Evolutionary conservation across 2,888 invertebrate genomes (phyloP).

Genomic region (Dasypolia templi): DNA sequence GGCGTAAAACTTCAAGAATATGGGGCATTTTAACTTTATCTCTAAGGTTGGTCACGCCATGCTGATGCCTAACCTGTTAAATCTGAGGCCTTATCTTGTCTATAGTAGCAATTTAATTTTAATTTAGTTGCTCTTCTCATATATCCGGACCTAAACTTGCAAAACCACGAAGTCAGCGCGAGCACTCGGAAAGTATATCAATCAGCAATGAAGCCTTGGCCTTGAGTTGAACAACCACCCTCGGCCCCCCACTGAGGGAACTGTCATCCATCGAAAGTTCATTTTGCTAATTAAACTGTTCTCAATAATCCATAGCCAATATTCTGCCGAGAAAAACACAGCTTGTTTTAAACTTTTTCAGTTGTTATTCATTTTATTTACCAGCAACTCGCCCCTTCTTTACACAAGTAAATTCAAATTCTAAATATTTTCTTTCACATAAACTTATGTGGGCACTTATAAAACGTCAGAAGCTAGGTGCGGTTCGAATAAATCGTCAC

Average conservation of each 20-base stretch:
- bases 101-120: neutral
- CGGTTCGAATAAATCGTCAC: neutral
- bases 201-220: constrained; percentile 45
- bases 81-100: neutral
- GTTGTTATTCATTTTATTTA: neutral
- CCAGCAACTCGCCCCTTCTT: neutral
- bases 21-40: neutral
- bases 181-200: constrained; percentile 53
- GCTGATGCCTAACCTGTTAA: constrained; percentile 2
- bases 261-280: constrained; percentile 11
- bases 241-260: neutral
- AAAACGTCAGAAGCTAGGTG: neutral
- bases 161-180: constrained; percentile 27
- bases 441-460: neutral
- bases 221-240: constrained; percentile 32
- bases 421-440: neutral
- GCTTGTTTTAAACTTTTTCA: neutral
- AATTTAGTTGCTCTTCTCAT: neutral
- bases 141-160: constrained; percentile 1
- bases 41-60: neutral
- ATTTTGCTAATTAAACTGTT: neutral
- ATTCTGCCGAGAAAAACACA: neutral
- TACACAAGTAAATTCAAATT: neutral
- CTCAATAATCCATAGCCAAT: neutral
- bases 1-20: neutral